Evolutionary conservation across 2,797 vertebrate species (phyloP), one percentile per base, ranked within the genome.

Genomic region (Pipistrellus pipistrellus): DNA sequence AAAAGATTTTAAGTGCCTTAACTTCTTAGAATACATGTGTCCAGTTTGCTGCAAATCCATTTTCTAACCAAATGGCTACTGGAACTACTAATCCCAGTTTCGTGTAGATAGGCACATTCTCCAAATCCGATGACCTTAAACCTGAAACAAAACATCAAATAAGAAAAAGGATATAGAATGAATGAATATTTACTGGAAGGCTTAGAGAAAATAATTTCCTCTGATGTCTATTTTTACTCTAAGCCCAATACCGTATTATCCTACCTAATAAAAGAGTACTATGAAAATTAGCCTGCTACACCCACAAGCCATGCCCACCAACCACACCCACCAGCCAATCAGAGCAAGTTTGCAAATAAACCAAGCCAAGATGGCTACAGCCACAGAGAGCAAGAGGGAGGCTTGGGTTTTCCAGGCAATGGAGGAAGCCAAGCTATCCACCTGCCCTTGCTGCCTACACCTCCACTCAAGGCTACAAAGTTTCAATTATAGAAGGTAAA

Each of bases 21-120:
- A 62, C 51, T 93, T 91, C 76, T 73, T 77, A 25, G 15, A 41
- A 44, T 11, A 20, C 23, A 73, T 17, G 35, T 18, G 7, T 87
- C 35, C 32, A 3, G 41, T 80, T 89, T 95, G 68, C 81, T 87
- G 17, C 89, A 95, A 83, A 94, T 90, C 89, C 72, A 92, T 72
- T 94, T 96, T 84, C 78, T 90, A 83, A 94, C 25, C 55, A 95
- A 86, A 78, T 94, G 85, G 8, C 30, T 68, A n/a, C 92, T 94
- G 3, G 96, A 64, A 44, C 94, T 82, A 32, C 92, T 78, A 25
- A 95, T 72, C 10, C 71, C 89, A 64, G 0, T 62, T 59, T 88
- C 69, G 51, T 92, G 66, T 55, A 94, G 35, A 85, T 83, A 95
- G 8, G 92, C 83, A 32, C 77, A 95, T 83, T 94, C 71, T 84